Conservation (phyloP, 2,888 invertebrate species). For the Idaea dimidiata region DNA sequence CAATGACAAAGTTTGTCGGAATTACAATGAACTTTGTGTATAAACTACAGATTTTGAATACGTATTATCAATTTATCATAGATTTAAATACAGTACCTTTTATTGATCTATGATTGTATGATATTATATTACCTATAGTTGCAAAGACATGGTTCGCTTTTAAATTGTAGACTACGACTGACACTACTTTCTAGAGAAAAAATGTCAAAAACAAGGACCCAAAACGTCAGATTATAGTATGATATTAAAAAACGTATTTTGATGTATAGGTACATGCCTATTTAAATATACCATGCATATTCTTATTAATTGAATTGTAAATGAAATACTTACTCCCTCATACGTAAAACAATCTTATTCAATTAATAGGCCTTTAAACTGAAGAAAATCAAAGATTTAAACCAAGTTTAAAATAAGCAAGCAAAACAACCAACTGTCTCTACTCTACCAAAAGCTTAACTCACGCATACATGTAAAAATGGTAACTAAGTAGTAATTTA, state of each 20-base stretch:
- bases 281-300: too few relatives aligned
- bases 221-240: too few relatives aligned
- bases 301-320: not conserved
- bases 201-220: too few relatives aligned
- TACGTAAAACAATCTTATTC: conserved; percentile 20
- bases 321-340: conserved; percentile 10
- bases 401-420: conserved; percentile 16
- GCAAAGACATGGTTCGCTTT: too few relatives aligned
- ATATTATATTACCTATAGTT: too few relatives aligned
- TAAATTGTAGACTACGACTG: too few relatives aligned
- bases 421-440: conserved; percentile 12
- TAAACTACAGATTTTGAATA: not conserved
- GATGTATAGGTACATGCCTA: too few relatives aligned
- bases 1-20: not conserved
- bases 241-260: too few relatives aligned
- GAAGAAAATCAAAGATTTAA: conserved; percentile 10
- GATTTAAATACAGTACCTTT: too few relatives aligned
- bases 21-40: not conserved
- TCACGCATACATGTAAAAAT: not conserved
- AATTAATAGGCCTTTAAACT: conserved; percentile 5
- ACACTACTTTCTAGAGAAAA: too few relatives aligned
- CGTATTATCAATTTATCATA: not conserved
- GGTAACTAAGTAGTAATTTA: conserved; percentile 1
- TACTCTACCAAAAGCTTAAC: conserved; percentile 8
- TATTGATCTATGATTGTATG: too few relatives aligned